A percentile compares a stretch with the other conserved stretches of the same genome.
phyloP scores from a whole-genome alignment of 2,113 vertebrate species.

The Saimiri boliviensis region DNA sequence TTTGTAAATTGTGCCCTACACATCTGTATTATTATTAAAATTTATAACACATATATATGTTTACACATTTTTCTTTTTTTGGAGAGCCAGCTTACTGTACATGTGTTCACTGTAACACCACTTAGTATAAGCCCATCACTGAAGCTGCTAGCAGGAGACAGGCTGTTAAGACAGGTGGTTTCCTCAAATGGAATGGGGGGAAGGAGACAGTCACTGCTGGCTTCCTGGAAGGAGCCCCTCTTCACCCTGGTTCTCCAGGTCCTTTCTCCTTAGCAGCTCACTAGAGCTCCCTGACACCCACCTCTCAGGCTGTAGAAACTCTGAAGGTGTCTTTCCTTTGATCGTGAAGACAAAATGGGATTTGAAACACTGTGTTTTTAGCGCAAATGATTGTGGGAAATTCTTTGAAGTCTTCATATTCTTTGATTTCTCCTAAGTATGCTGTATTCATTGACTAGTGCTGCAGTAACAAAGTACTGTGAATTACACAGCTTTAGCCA shows the following conservation, averaged over 20 bases:
- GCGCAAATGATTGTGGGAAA: not conserved
- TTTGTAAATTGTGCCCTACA: not conserved
- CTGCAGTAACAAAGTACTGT: not conserved
- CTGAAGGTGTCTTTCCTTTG: not conserved
- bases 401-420: not conserved
- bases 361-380: not conserved
- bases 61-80: not conserved
- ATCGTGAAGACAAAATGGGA: not conserved
- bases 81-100: not conserved
- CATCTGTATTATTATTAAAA: not conserved
- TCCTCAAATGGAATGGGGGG: not conserved
- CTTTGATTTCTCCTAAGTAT: not conserved
- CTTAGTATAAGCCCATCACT: not conserved
- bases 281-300: not conserved
- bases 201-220: not conserved
- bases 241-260: not conserved
- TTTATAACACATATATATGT: not conserved
- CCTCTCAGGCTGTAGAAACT: not conserved
- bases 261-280: not conserved
- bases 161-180: not conserved
- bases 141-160: not conserved
- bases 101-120: not conserved
- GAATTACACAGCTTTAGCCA: not conserved
- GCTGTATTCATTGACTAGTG: not conserved
- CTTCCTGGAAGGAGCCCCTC: not conserved